Evolutionary conservation across 2,888 invertebrate species (phyloP).

Genomic region (Plemyria rubiginata): DNA sequence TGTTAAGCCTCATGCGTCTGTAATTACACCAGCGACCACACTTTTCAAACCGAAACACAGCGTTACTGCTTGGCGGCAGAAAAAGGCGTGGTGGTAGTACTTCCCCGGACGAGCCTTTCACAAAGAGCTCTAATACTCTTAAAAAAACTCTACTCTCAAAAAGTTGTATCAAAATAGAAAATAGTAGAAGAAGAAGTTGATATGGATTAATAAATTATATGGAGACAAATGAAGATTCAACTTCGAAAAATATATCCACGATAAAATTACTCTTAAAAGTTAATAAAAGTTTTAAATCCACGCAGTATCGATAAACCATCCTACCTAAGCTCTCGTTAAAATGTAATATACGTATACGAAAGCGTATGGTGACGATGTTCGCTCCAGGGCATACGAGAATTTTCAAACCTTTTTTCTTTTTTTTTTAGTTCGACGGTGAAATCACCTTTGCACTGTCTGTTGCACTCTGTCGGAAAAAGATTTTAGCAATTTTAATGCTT

Average conservation of each 20-base stretch:
- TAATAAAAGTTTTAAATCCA: neutral
- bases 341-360: constrained; percentile 51
- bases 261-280: neutral
- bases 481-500: constrained; percentile 27
- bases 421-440: constrained; percentile 35
- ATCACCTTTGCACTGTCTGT: constrained; percentile 46
- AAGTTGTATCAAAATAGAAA: too few species aligned
- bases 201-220: too few species aligned
- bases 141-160: too few species aligned
- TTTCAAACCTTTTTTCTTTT: constrained; percentile 15
- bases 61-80: too few species aligned
- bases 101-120: too few species aligned
- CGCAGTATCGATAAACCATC: neutral
- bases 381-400: constrained; percentile 41
- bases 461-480: constrained; percentile 40
- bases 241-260: neutral
- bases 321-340: constrained; percentile 47
- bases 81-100: too few species aligned
- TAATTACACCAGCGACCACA: too few species aligned
- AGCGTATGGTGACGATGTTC: constrained; percentile 52
- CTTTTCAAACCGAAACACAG: too few species aligned
- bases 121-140: too few species aligned
- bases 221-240: neutral
- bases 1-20: too few species aligned
- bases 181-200: too few species aligned